Conservation (phyloP, 2,888 invertebrate species). For the Acronicta psi region DNA sequence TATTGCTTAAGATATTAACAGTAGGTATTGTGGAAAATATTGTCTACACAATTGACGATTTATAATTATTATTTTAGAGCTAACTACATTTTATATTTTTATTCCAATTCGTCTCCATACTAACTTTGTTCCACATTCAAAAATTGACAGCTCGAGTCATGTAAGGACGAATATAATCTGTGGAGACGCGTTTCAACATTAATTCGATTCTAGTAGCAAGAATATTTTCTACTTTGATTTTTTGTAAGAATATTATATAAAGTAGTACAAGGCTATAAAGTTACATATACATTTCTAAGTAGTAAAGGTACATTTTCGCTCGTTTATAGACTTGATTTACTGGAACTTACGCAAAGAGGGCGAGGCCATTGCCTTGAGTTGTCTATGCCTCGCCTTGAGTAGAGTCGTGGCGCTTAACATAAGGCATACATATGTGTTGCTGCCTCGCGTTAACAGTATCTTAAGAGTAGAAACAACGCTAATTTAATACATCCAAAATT, state of each 20-base stretch:
- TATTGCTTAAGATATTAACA: constrained; percentile 55
- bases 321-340: constrained; percentile 22
- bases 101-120: constrained; percentile 13
- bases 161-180: constrained; percentile 1
- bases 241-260: constrained; percentile 30
- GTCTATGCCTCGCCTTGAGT: constrained; percentile 13
- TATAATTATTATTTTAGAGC: constrained; percentile 45
- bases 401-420: constrained; percentile 3
- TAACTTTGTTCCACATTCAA: background rate
- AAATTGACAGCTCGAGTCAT: background rate
- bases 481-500: no score
- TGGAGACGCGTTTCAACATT: constrained; percentile 10
- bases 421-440: background rate
- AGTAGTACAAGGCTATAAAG: constrained; percentile 18
- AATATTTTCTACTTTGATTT: constrained; percentile 25
- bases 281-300: constrained; percentile 30
- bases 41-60: constrained; percentile 84
- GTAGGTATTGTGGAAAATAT: constrained; percentile 66
- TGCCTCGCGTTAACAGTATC: no score
- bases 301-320: constrained; percentile 30
- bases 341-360: constrained; percentile 20
- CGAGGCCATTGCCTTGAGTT: constrained; percentile 1
- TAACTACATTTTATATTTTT: constrained; percentile 24
- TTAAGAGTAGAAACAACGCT: no score
- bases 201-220: constrained; percentile 21